A percentile compares a stretch with the other conserved stretches of the same genome.
phyloP scores from a whole-genome alignment of 2,797 vertebrate species.

The Hyperoplus immaculatus region DNA sequence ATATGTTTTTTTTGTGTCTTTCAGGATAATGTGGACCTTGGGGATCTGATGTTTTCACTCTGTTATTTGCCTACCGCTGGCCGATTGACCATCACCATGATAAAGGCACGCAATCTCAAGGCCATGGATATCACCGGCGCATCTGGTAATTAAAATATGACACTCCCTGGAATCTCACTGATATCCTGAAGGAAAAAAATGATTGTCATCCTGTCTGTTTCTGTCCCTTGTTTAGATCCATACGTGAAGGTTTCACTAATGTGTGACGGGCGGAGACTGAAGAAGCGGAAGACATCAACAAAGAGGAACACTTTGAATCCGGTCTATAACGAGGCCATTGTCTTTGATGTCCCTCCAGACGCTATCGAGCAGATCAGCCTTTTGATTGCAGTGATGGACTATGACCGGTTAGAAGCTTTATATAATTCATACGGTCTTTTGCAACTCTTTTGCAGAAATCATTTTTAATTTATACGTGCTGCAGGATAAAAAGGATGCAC shows the following conservation, averaged over 20 bases:
- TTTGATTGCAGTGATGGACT: conserved; percentile 98
- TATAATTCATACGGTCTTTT: conserved; percentile 18
- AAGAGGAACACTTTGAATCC: conserved; percentile 99
- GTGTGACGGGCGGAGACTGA: conserved; percentile 96
- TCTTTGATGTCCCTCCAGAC: conserved; percentile 98
- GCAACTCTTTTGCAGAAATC: conserved; percentile 5
- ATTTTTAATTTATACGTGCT: conserved; percentile 15
- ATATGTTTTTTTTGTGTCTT: conserved; percentile 59
- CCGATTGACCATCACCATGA: conserved; percentile 97
- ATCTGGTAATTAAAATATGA: conserved; percentile 88
- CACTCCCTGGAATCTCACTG: background rate
- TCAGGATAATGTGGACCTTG: conserved; percentile 99
- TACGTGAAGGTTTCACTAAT: conserved; percentile 99
- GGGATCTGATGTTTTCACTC: conserved; percentile 98
- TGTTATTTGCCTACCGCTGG: conserved; percentile 98
- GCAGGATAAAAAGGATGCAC: conserved; percentile 1
- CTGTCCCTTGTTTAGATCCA: conserved; percentile 87
- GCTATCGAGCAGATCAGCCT: conserved; percentile 98
- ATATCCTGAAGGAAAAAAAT: conserved; percentile 32
- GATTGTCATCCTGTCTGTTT: background rate
- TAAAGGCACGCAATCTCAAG: conserved; percentile 98
- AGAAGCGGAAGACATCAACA: conserved; percentile 99
- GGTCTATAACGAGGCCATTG: conserved; percentile 99
- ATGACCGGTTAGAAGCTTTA: conserved; percentile 93
- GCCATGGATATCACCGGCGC: conserved; percentile 99